Percentiles rank a stretch among this genome's conserved stretches.
These are phyloP conservation scores for Heliocidaris erythrogramma DNA, from an alignment of 35 echinoderm and acorn worm genomes.

Conservation along the genomic window DNA sequence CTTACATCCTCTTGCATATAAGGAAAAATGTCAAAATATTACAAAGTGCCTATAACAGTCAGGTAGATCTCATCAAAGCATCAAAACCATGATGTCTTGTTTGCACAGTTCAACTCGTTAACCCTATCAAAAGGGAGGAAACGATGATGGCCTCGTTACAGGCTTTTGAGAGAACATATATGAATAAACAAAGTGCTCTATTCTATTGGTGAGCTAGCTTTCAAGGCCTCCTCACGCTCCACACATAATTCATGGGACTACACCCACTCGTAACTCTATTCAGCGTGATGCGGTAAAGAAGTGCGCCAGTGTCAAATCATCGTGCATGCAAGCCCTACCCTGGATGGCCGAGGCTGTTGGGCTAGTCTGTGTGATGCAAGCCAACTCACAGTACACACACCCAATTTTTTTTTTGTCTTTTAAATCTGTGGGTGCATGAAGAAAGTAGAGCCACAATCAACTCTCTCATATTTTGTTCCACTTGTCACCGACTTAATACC, in stretches of 20 bases:
- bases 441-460: not conserved
- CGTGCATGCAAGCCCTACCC: not conserved
- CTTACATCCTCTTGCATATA: too few relatives aligned
- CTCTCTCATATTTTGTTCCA: not conserved
- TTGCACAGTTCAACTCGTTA: not conserved
- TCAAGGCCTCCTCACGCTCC: not conserved
- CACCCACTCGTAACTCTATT: constrained; percentile 26
- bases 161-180: not conserved
- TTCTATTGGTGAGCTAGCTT: not conserved
- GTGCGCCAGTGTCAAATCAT: not conserved
- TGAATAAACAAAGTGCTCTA: not conserved
- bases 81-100: not conserved
- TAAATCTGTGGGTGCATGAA: not conserved
- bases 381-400: not conserved
- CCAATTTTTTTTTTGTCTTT: not conserved
- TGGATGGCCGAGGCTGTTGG: not conserved
- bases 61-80: not conserved
- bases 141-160: not conserved
- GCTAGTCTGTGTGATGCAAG: not conserved
- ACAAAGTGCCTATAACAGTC: not conserved
- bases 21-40: not conserved
- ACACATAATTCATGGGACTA: constrained; percentile 24
- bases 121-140: not conserved
- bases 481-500: not conserved
- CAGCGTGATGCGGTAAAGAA: not conserved